These are phyloP conservation scores for Tetropium fuscum DNA, from an alignment of 2,888 invertebrate genomes.

Conservation along the genomic window DNA sequence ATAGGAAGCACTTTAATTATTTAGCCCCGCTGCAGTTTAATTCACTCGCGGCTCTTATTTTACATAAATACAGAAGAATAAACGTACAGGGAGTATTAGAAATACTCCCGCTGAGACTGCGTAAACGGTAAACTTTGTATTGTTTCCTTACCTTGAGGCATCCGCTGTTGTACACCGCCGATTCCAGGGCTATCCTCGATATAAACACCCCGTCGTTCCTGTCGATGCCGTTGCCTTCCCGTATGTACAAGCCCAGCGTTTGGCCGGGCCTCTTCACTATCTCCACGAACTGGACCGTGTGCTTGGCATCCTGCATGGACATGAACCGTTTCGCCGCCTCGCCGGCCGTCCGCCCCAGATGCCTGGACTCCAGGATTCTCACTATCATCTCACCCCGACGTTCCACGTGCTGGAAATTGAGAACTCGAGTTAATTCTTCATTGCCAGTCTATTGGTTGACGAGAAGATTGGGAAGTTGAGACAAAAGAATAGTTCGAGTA, in stretches of 20 bases:
- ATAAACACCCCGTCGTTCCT: conserved; percentile 98
- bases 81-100: too few species aligned
- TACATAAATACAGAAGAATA: too few species aligned
- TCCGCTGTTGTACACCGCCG: conserved; percentile 97
- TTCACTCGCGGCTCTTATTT: too few species aligned
- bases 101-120: too few species aligned
- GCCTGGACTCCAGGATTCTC: conserved; percentile 87
- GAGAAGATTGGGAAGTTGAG: too few species aligned
- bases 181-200: conserved; percentile 94
- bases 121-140: too few species aligned
- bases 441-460: too few species aligned
- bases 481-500: too few species aligned
- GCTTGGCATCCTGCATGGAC: conserved; percentile 76
- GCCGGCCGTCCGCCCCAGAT: conserved; percentile 87
- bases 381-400: conserved; percentile 96
- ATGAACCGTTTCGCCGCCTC: conserved; percentile 91
- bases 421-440: too few species aligned
- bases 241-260: conserved; percentile 96
- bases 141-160: conserved; percentile 82
- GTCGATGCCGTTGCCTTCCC: conserved; percentile 99
- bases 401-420: conserved; percentile 76
- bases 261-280: conserved; percentile 99
- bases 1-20: too few species aligned
- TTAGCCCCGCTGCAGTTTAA: too few species aligned
- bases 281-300: conserved; percentile 91